phyloP scores from a whole-genome alignment of 2,113 vertebrate species.

The Amphilophus citrinellus region DNA sequence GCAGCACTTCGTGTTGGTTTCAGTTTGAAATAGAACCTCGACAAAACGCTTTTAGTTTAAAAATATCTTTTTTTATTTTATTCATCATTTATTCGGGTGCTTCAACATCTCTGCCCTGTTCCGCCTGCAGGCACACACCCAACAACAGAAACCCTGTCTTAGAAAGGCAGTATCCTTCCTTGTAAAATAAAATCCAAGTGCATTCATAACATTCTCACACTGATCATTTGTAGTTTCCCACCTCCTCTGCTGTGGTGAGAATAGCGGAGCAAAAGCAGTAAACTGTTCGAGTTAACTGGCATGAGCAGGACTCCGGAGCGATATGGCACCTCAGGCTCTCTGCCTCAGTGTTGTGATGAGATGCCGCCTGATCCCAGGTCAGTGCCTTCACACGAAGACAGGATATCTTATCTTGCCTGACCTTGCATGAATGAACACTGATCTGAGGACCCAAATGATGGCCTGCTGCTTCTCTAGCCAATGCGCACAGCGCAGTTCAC shows the following conservation, averaged over 20 bases:
- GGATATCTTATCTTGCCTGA: conserved; percentile 14
- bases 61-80: not conserved
- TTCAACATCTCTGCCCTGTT: not conserved
- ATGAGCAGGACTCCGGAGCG: conserved; percentile 31
- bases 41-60: too few species aligned
- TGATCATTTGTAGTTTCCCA: not conserved
- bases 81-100: not conserved
- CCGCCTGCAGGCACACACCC: not conserved
- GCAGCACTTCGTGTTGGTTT: not conserved
- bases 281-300: conserved; percentile 18
- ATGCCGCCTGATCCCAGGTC: conserved; percentile 48
- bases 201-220: conserved; percentile 5
- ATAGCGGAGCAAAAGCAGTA: not conserved
- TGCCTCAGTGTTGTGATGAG: conserved; percentile 26
- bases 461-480: conserved; percentile 34
- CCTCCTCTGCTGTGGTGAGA: not conserved
- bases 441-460: conserved; percentile 37
- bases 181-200: not conserved
- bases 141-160: conserved; percentile 1
- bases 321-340: conserved; percentile 38
- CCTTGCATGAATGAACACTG: conserved; percentile 27
- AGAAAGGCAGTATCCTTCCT: not conserved
- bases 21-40: not conserved
- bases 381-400: conserved; percentile 6
- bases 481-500: conserved; percentile 35